Conservation (phyloP, 35 echinoderm and acorn worm genomes). For the Lytechinus variegatus region DNA sequence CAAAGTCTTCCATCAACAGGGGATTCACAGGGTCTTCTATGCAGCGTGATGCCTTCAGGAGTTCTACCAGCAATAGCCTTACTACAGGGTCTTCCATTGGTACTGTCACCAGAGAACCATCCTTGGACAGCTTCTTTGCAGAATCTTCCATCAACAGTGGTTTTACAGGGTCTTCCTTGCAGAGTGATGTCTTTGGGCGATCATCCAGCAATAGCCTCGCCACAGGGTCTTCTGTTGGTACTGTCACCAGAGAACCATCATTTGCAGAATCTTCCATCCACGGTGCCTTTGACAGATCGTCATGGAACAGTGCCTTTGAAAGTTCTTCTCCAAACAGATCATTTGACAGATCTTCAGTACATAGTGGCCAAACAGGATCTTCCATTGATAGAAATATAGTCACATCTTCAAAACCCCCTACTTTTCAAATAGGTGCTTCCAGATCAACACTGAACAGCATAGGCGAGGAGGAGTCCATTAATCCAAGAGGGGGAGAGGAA, state of each 20-base stretch:
- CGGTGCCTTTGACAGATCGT: too few relatives aligned
- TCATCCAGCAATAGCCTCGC: too few relatives aligned
- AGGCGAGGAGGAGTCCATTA: conserved; percentile 15
- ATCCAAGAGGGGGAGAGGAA: background rate
- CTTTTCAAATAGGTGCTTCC: background rate
- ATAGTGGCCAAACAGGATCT: background rate
- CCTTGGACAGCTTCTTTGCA: background rate
- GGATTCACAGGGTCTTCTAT: background rate
- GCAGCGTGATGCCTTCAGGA: background rate
- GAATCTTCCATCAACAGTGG: background rate
- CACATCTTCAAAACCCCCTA: background rate
- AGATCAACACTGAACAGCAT: background rate
- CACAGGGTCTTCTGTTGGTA: too few relatives aligned
- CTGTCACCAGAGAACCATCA: too few relatives aligned
- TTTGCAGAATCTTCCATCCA: too few relatives aligned
- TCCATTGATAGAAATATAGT: background rate
- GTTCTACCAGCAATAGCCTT: too few relatives aligned
- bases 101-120: background rate
- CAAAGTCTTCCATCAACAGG: background rate
- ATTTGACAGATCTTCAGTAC: background rate
- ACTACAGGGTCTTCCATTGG: background rate
- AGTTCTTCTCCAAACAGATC: background rate
- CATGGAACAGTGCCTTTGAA: background rate
- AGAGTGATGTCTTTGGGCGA: too few relatives aligned
- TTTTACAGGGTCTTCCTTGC: too few relatives aligned